Percentiles rank a stretch among this genome's conserved stretches.
These are phyloP conservation scores for Choloepus hoffmanni DNA, from an alignment of 2,113 vertebrate species.

Conservation along the genomic window DNA sequence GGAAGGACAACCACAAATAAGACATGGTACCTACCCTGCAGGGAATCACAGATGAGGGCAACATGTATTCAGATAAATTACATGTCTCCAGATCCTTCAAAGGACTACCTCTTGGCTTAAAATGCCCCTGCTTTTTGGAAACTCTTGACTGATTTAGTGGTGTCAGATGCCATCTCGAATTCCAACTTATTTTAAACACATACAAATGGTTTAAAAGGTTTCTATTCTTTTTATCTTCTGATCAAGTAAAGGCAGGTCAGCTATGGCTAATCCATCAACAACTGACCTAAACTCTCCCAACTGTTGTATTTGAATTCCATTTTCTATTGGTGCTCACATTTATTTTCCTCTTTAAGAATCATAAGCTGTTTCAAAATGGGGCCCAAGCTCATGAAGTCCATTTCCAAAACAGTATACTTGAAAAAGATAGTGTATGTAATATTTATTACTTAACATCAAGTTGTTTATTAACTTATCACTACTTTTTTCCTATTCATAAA, in stretches of 20 bases:
- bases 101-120: constrained; percentile 42
- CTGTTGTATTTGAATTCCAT: constrained; percentile 43
- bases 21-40: neutral
- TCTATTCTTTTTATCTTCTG: constrained; percentile 59
- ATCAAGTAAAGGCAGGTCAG: constrained; percentile 51
- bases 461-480: neutral
- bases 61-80: constrained; percentile 18
- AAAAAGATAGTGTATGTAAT: neutral
- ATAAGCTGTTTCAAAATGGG: constrained; percentile 40
- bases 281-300: neutral
- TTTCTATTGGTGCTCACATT: neutral
- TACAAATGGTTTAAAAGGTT: constrained; percentile 47
- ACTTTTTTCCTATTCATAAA: neutral
- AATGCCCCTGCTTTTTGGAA: constrained; percentile 48
- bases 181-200: constrained; percentile 53
- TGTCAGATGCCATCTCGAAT: constrained; percentile 72
- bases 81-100: constrained; percentile 12
- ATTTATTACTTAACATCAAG: neutral
- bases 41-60: neutral
- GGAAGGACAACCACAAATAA: neutral
- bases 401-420: neutral
- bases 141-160: constrained; percentile 52
- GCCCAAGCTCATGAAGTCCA: neutral
- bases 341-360: constrained; percentile 32
- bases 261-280: constrained; percentile 40